A percentile compares a stretch with the other conserved stretches of the same genome.
Conservation (phyloP, 1,140 invertebrate species). For the Belonocnema kinseyi region DNA sequence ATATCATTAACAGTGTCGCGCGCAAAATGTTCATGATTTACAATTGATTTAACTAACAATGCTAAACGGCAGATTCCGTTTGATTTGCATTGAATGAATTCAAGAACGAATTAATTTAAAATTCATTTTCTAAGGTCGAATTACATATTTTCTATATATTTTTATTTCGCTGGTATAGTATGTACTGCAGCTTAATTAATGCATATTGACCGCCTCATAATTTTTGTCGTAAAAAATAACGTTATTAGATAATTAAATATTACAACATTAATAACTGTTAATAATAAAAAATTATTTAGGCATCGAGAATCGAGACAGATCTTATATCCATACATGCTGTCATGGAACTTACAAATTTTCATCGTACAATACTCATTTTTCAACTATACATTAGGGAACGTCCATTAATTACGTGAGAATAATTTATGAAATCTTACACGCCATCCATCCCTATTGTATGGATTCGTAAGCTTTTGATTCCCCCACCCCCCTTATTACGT, state of each 20-base stretch:
- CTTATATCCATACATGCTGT: not conserved
- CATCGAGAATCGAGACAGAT: not conserved
- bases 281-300: not conserved
- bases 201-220: not conserved
- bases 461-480: too few species aligned
- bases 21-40: conserved; percentile 14
- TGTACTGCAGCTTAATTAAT: conserved; percentile 1
- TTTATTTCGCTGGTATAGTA: conserved; percentile 2
- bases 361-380: too few species aligned
- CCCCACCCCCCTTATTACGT: too few species aligned
- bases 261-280: not conserved
- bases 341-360: not conserved
- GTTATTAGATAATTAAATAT: not conserved
- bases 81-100: not conserved
- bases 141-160: not conserved
- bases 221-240: conserved; percentile 22
- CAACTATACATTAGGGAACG: too few species aligned
- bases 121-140: not conserved
- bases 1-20: conserved; percentile 24
- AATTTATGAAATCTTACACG: too few species aligned
- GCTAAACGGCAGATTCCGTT: not conserved
- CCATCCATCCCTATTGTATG: too few species aligned
- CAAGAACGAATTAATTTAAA: not conserved
- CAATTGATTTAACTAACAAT: conserved; percentile 22
- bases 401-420: too few species aligned